A percentile compares a stretch with the other conserved stretches of the same genome.
These are phyloP conservation scores for Chelon labrosus DNA, from an alignment of 2,797 vertebrate species.

Conservation along the genomic window DNA sequence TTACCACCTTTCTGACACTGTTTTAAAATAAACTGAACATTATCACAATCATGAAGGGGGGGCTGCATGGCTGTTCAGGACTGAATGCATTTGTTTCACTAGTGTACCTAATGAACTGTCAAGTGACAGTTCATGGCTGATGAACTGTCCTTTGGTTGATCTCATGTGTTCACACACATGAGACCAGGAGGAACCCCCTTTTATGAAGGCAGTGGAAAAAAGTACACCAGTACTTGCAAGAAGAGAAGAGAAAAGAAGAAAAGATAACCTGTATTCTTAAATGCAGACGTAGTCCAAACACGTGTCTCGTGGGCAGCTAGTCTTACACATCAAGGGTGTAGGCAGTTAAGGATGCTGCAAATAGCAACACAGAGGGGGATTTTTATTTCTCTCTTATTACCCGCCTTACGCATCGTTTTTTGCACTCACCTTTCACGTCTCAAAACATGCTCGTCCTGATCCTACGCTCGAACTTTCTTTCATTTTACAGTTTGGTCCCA, in stretches of 20 bases:
- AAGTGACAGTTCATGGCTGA: no score
- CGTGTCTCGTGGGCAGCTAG: constrained; percentile 59
- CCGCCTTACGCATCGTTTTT: constrained; percentile 39
- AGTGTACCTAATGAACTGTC: no score
- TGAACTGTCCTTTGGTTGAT: no score
- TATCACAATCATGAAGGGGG: no score
- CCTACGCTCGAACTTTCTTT: not conserved
- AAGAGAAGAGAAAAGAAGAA: constrained; percentile 29
- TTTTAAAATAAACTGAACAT: no score
- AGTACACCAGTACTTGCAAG: constrained; percentile 1
- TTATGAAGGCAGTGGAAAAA: constrained; percentile 38
- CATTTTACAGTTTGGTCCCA: constrained; percentile 16
- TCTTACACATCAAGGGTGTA: constrained; percentile 59
- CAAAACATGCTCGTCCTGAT: constrained; percentile 12
- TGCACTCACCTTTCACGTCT: constrained; percentile 34
- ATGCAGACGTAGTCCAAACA: constrained; percentile 48
- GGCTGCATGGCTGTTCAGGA: no score
- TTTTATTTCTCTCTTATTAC: constrained; percentile 59
- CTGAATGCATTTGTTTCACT: no score
- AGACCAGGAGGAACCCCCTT: constrained; percentile 49
- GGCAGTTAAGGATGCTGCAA: constrained; percentile 62
- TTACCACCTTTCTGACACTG: no score
- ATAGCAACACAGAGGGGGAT: constrained; percentile 60
- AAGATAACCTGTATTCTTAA: constrained; percentile 24
- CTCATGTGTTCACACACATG: not conserved